A percentile compares a stretch with the other conserved stretches of the same genome.
phyloP scores from a whole-genome alignment of 2,888 invertebrate genomes.

The Caenorhabditis plicata region DNA sequence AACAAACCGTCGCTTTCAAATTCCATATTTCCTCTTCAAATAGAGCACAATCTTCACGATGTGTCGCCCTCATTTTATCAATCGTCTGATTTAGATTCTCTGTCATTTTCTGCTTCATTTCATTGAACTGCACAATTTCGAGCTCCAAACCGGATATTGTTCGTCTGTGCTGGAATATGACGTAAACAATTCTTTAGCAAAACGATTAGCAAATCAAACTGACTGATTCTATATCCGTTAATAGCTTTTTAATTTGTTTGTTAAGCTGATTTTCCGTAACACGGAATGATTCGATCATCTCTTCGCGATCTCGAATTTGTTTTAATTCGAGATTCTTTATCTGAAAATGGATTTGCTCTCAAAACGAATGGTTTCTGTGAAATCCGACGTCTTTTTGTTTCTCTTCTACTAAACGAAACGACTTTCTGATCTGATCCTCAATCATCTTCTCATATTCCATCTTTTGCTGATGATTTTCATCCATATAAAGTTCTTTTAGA shows the following conservation, averaged over 20 bases:
- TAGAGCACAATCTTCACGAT: conserved; percentile 21
- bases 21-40: conserved; percentile 44
- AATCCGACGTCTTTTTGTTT: conserved; percentile 18
- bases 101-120: conserved; percentile 6
- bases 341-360: conserved; percentile 8
- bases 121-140: conserved; percentile 4
- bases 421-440: conserved; percentile 37
- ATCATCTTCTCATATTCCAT: conserved; percentile 32
- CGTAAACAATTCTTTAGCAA: neutral
- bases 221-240: conserved; percentile 10
- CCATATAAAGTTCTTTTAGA: conserved; percentile 36
- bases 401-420: conserved; percentile 27
- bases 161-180: conserved; percentile 12
- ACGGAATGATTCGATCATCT: conserved; percentile 17
- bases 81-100: conserved; percentile 9
- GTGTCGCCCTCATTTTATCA: conserved; percentile 8
- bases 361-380: neutral
- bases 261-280: conserved; percentile 16
- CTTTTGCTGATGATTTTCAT: conserved; percentile 28
- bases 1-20: conserved; percentile 35
- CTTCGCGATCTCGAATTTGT: conserved; percentile 3
- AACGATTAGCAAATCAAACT: neutral
- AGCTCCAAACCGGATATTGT: conserved; percentile 4
- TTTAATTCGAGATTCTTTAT: conserved; percentile 11
- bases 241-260: conserved; percentile 4